Evolutionary conservation across 1,140 invertebrate genomes (phyloP).

Genomic region (Eueides isabella): DNA sequence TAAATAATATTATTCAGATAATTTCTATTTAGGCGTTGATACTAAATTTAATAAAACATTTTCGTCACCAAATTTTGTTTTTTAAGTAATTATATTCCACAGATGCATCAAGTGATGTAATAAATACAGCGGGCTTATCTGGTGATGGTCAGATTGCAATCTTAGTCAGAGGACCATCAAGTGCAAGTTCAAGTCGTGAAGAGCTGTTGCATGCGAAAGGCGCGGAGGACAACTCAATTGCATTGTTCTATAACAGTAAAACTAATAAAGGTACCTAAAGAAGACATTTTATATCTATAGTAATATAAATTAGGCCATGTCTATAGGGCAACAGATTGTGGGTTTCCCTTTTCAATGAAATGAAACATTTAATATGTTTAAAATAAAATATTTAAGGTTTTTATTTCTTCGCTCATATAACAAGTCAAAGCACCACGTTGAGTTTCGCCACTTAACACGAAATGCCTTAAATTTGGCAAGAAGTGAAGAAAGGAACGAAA

Average conservation of each 20-base stretch:
- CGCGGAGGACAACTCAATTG: conserved; percentile 60
- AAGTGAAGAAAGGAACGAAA: too few relatives aligned
- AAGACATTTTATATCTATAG: background rate
- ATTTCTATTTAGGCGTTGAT: too few relatives aligned
- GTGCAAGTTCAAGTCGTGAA: conserved; percentile 50
- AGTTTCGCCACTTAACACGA: too few relatives aligned
- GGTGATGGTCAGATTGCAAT: conserved; percentile 60
- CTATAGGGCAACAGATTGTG: too few relatives aligned
- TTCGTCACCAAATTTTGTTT: background rate
- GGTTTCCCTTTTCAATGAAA: too few relatives aligned
- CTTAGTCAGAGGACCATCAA: conserved; percentile 57
- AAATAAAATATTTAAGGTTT: too few relatives aligned
- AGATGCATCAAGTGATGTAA: conserved; percentile 67
- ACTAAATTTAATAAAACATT: too few relatives aligned
- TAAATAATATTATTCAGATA: too few relatives aligned
- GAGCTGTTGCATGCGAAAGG: conserved; percentile 65
- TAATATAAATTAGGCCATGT: background rate
- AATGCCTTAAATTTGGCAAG: too few relatives aligned
- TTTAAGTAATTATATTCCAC: conserved; percentile 41
- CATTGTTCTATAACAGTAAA: conserved; percentile 66
- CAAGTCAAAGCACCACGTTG: too few relatives aligned
- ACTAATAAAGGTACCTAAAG: conserved; percentile 60
- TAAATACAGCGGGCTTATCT: conserved; percentile 50
- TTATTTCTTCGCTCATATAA: too few relatives aligned
- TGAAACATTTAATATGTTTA: too few relatives aligned